Conservation (phyloP, 2,888 invertebrate genomes). For the Tipula helvola region DNA sequence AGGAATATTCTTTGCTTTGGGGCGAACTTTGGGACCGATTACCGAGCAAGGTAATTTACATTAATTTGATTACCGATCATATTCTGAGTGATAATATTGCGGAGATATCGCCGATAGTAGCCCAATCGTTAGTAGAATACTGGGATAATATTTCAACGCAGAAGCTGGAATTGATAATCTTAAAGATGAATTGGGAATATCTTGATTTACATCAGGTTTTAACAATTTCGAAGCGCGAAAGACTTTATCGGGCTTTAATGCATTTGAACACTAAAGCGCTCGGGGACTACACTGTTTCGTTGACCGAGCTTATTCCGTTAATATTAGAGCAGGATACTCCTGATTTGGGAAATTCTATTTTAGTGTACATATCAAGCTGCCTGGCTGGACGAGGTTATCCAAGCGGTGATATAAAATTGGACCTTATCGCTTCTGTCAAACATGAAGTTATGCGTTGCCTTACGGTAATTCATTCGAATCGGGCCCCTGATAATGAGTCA, state of each 20-base stretch:
- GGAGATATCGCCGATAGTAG: slow-evolving; percentile 52
- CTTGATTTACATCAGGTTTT: slow-evolving; percentile 61
- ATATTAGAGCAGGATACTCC: slow-evolving; percentile 38
- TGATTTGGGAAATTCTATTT: slow-evolving; percentile 64
- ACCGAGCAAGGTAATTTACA: slow-evolving; percentile 44
- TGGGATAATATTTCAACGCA: slow-evolving; percentile 47
- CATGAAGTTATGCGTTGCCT: slow-evolving; percentile 58
- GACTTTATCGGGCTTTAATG: slow-evolving; percentile 37
- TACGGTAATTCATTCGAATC: slow-evolving; percentile 53
- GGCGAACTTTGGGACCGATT: slow-evolving; percentile 49
- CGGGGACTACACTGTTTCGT: slow-evolving; percentile 57
- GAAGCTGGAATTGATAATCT: slow-evolving; percentile 55
- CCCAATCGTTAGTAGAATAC: slow-evolving; percentile 58
- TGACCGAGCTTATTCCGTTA: slow-evolving; percentile 51
- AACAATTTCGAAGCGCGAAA: slow-evolving; percentile 29
- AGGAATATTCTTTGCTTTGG: slow-evolving; percentile 41
- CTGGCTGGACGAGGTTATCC: slow-evolving; percentile 79
- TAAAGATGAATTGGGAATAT: slow-evolving; percentile 58
- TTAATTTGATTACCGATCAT: slow-evolving; percentile 57
- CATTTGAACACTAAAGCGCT: slow-evolving; percentile 68
- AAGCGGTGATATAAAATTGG: slow-evolving; percentile 53
- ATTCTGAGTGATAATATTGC: slow-evolving; percentile 50
- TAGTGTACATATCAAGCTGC: slow-evolving; percentile 79
- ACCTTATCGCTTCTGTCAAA: slow-evolving; percentile 51
- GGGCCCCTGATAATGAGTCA: slow-evolving; percentile 45